Base-by-base conservation (phyloP, 2,888 invertebrate genomes). In the Yponomeuta cagnagella region DNA sequence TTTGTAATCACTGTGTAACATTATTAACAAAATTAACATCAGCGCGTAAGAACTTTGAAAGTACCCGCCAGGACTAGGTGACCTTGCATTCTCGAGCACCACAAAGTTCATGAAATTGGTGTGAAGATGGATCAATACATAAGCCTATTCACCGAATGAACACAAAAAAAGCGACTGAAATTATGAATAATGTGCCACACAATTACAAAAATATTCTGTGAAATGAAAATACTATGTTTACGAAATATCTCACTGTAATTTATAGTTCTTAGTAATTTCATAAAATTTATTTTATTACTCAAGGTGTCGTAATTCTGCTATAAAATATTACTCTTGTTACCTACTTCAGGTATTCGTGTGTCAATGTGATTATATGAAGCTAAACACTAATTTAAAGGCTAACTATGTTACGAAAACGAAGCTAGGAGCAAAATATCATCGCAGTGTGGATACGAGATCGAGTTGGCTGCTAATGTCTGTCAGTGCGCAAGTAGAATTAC, bases 211-310 rank as follows among this genome's bases (percentile, higher is more conserved):
- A 48, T n/a, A 48, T 43, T 15, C 48, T 68, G 48, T 43, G 48
- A 68, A 68, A 68, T 68, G 43, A 43, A 68, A 68, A 68, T 68
- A 48, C 65, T 65, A 65, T 65, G 1, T 30, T 30, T 12, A 65
- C 10, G 9, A 30, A 65, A 65, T 31, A 23, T 68, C 48, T 68
- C 23, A 68, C 68, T 68, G 68, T 68, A 68, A 68, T 68, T 68
- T 68, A 30, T 58, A 68, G 23, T 68, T 68, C 37, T 23, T 68
- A 68, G 31, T 37, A 67, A 10, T 67, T 68, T 37, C 37, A 68
- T 48, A 68, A 33, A 65, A 65, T 31, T 65, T 65, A 65, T 65
- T 65, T 43, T 9, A 43, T 43, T 43, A 43, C 43, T 43, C 43
- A 31, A 12, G 30, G 65, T 12, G 30, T 31, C 65, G 8, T 64